Conservation (phyloP, 2,113 vertebrate species). For the Leuciscus idus region DNA sequence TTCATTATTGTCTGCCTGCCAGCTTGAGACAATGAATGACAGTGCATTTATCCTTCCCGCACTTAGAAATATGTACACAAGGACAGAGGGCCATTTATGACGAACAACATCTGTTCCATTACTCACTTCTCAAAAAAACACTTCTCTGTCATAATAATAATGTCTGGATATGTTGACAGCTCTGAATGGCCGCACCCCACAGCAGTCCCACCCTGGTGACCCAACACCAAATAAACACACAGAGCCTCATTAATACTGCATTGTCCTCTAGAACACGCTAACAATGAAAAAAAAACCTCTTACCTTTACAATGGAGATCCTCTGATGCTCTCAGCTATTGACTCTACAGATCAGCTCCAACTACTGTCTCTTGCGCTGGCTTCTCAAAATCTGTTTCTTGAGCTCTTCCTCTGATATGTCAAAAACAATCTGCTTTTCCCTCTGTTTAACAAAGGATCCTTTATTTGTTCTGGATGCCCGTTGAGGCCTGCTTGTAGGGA, state of each 20-base stretch:
- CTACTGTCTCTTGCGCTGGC: conserved; percentile 28
- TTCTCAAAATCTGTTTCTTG: conserved; percentile 48
- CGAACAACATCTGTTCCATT: conserved; percentile 11
- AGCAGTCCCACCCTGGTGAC: conserved; percentile 65
- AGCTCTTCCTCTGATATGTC: conserved; percentile 52
- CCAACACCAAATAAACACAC: conserved; percentile 60
- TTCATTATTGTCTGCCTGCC: conserved; percentile 7
- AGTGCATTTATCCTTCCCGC: conserved; percentile 51
- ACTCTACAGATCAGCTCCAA: conserved; percentile 27
- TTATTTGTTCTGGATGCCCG: conserved; percentile 34
- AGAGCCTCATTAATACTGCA: conserved; percentile 62
- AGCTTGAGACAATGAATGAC: conserved; percentile 53
- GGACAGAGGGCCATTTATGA: not conserved
- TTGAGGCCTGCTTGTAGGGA: conserved; percentile 33
- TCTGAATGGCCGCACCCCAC: conserved; percentile 72
- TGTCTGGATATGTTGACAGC: conserved; percentile 56
- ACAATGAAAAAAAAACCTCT: conserved; percentile 40
- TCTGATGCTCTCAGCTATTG: conserved; percentile 48
- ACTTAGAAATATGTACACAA: conserved; percentile 22
- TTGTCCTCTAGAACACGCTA: conserved; percentile 10
- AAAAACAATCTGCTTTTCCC: conserved; percentile 58
- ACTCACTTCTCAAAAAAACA: not conserved
- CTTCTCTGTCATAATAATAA: conserved; percentile 22
- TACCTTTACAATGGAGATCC: conserved; percentile 57
- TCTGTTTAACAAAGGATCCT: conserved; percentile 5